Evolutionary conservation across 2,888 invertebrate species (phyloP), one percentile per base, ranked within the genome.

Genomic region (Hirtodrosophila duncani): DNA sequence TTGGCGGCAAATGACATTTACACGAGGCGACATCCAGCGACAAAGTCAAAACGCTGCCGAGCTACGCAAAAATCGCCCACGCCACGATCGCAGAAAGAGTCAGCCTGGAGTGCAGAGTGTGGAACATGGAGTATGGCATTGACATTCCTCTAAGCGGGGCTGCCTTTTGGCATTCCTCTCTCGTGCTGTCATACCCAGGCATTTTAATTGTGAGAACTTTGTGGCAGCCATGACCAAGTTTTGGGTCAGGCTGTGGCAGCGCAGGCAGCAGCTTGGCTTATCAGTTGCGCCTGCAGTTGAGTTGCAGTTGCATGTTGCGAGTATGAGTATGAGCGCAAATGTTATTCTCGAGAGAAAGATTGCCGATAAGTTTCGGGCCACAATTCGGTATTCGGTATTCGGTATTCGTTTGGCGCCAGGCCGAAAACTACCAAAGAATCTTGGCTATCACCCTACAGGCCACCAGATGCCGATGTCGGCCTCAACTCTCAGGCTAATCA

Each of bases 51-150:
- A 74, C 71, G 71, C 74, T 63, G 30, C n/a, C n/a, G 67, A 53
- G 63, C 71, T 75, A 74, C 68, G 71, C 71, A 79, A 79, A n/a
- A n/a, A n/a, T n/a, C 74, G 62, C 74, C 74, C 67, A 74, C 74
- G 37, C 71, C 18, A 36, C 10, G 45, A 29, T 34, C 42, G 50
- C 7, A 20, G 21, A 21, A 16, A 17, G 14, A 30, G n/a, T n/a
- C n/a, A n/a, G n/a, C n/a, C n/a, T n/a, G n/a, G n/a, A n/a, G n/a
- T n/a, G n/a, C n/a, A n/a, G n/a, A n/a, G n/a, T n/a, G n/a, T n/a
- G n/a, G n/a, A n/a, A n/a, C n/a, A n/a, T n/a, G n/a, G n/a, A n/a
- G n/a, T n/a, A n/a, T n/a, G n/a, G n/a, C n/a, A n/a, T n/a, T n/a
- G n/a, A n/a, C n/a, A n/a, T n/a, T n/a, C n/a, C n/a, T n/a, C n/a